phyloP scores from a whole-genome alignment of 2,113 vertebrate genomes.

The rabbit (Oryctolagus cuniculus) region mOryCun1.1 NC_091435.1:4974501-4975000 shows the following conservation, averaged over 20 bases:
- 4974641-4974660: neutral
- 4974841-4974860: too few species aligned
- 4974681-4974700: neutral
- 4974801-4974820: neutral
- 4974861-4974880: neutral
- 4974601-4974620: rapidly evolving
- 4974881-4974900: neutral
- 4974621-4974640: rapidly evolving
- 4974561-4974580: rapidly evolving
- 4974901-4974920: neutral
- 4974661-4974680: rapidly evolving
- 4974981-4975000: neutral
- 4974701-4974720: neutral
- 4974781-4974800: neutral
- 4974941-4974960: neutral
- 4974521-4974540: neutral
- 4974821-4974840: neutral
- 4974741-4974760: too few species aligned
- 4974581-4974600: neutral
- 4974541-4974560: neutral
- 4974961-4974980: neutral
- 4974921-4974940: neutral
- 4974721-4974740: neutral
- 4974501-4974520: neutral
- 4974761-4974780: neutral